phyloP scores from a whole-genome alignment of 2,797 vertebrate genomes.

The Podarcis siculus region DNA sequence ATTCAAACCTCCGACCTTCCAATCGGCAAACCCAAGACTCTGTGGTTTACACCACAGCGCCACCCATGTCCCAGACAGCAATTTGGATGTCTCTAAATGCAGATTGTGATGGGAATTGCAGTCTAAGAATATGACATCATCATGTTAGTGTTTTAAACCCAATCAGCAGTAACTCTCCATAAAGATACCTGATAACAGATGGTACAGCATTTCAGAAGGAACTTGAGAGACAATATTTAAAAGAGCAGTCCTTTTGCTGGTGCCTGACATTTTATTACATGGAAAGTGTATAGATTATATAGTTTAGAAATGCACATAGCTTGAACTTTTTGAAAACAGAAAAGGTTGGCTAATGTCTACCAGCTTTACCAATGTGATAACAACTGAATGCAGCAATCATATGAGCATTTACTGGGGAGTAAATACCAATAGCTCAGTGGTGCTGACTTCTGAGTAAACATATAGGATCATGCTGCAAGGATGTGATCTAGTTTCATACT shows the following conservation, averaged over 20 bases:
- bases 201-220: neutral
- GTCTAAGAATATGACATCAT: too few species aligned
- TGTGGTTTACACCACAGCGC: too few species aligned
- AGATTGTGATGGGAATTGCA: too few species aligned
- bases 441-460: neutral
- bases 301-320: neutral
- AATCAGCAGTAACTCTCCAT: neutral
- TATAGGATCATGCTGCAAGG: neutral
- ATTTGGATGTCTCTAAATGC: too few species aligned
- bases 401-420: neutral
- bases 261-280: neutral
- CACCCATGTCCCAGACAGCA: too few species aligned
- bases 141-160: neutral
- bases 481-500: neutral
- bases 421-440: neutral
- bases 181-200: neutral
- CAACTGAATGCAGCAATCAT: neutral
- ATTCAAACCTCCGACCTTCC: too few species aligned
- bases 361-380: neutral
- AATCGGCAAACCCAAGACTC: too few species aligned
- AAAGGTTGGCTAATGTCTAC: neutral
- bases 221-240: neutral
- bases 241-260: neutral
- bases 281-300: neutral
- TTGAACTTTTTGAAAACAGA: neutral